Evolutionary conservation across 1,140 invertebrate species (phyloP).

Genomic region (Platyscapa corneri): DNA sequence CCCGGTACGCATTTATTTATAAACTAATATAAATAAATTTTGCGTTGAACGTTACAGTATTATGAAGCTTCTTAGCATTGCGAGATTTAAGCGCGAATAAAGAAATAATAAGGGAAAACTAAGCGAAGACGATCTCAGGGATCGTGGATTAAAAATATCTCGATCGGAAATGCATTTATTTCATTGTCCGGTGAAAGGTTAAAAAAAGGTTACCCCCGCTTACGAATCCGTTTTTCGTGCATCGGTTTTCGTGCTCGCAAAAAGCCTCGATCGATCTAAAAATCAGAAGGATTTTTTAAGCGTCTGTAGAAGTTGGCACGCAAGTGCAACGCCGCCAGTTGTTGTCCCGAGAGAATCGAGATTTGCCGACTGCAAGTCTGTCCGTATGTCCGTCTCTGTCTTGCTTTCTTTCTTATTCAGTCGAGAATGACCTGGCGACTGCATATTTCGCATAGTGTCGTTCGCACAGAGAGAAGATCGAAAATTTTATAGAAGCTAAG

Average conservation of each 20-base stretch:
- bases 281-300: conserved; percentile 34
- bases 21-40: conserved; percentile 41
- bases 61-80: background rate
- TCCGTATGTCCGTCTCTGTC: too few species aligned
- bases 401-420: conserved; percentile 9
- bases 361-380: background rate
- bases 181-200: too few species aligned
- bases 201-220: too few species aligned
- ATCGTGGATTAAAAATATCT: background rate
- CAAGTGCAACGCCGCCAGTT: background rate
- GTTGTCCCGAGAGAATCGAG: conserved; percentile 12
- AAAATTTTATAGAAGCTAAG: background rate
- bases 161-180: background rate
- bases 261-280: too few species aligned
- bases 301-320: conserved; percentile 28
- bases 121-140: background rate
- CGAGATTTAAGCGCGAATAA: background rate
- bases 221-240: too few species aligned
- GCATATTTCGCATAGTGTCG: background rate
- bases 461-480: background rate
- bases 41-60: conserved; percentile 1
- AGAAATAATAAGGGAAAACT: too few species aligned
- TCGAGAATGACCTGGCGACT: conserved; percentile 4
- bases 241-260: conserved; percentile 20
- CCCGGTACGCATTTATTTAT: conserved; percentile 25